phyloP scores from a whole-genome alignment of 64 coral and sea anemone species.

The Orbicella faveolata region DNA sequence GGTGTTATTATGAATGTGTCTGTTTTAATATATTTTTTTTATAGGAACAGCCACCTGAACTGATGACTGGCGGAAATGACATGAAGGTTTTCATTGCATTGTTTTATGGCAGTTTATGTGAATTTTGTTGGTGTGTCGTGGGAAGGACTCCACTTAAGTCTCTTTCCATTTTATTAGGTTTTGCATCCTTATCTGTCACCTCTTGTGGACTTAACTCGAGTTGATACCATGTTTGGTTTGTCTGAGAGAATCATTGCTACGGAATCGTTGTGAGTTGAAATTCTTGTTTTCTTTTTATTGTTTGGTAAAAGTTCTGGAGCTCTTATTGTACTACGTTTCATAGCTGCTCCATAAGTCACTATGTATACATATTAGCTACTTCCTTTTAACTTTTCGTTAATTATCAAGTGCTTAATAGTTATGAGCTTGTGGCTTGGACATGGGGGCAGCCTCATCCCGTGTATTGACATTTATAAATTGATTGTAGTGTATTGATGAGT shows the following conservation, averaged over 20 bases:
- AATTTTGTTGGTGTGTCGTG: not conserved
- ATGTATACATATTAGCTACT: too few species aligned
- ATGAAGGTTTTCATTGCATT: slow-evolving; percentile 38
- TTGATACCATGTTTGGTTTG: slow-evolving; percentile 90
- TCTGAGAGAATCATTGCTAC: slow-evolving; percentile 99
- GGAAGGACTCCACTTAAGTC: not conserved
- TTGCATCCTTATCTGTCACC: slow-evolving; percentile 86
- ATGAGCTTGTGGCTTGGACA: too few species aligned
- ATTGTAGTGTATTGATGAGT: too few species aligned
- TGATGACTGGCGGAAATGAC: slow-evolving; percentile 23
- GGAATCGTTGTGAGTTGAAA: slow-evolving; percentile 94
- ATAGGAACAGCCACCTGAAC: slow-evolving; percentile 34
- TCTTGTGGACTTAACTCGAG: slow-evolving; percentile 77
- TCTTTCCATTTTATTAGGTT: slow-evolving; percentile 44
- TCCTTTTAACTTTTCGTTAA: too few species aligned
- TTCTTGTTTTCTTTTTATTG: not conserved
- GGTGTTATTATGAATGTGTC: too few species aligned
- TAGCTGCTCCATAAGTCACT: too few species aligned
- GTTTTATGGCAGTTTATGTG: not conserved
- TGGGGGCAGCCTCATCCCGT: too few species aligned
- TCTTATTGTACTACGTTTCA: too few species aligned
- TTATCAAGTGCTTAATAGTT: too few species aligned
- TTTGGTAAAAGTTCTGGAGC: not conserved
- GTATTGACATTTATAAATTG: too few species aligned
- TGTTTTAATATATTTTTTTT: not conserved